These are phyloP conservation scores for Coregonus clupeaformis DNA, from an alignment of 2,113 vertebrate genomes.

Conservation along the genomic window DNA sequence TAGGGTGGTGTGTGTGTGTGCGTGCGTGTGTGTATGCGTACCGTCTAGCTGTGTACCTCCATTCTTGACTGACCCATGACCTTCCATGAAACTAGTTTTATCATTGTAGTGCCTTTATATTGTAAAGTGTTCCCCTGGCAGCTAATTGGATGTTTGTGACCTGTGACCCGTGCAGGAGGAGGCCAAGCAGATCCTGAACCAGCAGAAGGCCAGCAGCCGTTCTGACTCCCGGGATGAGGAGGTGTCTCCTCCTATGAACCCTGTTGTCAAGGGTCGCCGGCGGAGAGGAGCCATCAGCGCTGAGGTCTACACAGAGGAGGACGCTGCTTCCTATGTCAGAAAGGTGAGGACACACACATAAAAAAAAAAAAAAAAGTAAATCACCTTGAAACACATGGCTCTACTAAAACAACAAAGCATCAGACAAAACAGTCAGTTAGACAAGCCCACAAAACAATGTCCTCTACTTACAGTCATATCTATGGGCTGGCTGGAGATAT, in stretches of 20 bases:
- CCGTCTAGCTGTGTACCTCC: not conserved
- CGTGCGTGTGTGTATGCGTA: not conserved
- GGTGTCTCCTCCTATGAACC: slow-evolving; percentile 95
- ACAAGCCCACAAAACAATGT: no score
- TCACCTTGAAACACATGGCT: no score
- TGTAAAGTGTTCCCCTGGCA: not conserved
- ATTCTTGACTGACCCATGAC: no score
- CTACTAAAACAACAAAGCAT: no score
- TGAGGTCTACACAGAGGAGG: slow-evolving; percentile 98
- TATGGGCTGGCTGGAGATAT: not conserved
- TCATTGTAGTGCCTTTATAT: not conserved
- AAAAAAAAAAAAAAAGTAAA: no score
- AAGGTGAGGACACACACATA: slow-evolving; percentile 76
- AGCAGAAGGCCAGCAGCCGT: slow-evolving; percentile 90
- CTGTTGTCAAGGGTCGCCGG: slow-evolving; percentile 91
- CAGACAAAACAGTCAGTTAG: no score
- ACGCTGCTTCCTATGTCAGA: slow-evolving; percentile 95
- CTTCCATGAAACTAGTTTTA: no score
- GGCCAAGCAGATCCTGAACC: slow-evolving; percentile 89
- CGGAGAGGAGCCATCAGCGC: slow-evolving; percentile 96
- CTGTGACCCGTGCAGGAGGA: slow-evolving; percentile 82
- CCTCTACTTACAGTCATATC: no score
- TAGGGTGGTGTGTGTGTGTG: no score
- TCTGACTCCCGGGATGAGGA: slow-evolving; percentile 96
- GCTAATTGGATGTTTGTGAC: not conserved